These are phyloP conservation scores for Caradrina kadenii DNA, from an alignment of 2,888 invertebrate genomes.

Conservation along the genomic window DNA sequence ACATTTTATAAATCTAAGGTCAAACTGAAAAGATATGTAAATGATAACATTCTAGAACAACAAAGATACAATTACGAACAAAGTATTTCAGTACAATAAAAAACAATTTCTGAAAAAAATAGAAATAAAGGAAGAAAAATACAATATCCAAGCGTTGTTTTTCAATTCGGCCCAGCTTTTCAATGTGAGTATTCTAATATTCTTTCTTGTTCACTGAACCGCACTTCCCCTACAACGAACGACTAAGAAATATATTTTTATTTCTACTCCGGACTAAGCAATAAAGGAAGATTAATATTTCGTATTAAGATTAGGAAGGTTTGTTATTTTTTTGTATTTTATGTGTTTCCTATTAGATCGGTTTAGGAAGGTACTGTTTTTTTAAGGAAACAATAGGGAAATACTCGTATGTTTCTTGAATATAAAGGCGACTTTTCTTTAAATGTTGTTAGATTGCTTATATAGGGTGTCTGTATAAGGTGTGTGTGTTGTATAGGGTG, in stretches of 20 bases:
- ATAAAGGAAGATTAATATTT: conserved; percentile 78
- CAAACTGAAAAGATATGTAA: background rate
- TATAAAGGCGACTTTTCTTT: background rate
- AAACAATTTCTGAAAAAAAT: conserved; percentile 29
- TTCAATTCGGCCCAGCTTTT: conserved; percentile 68
- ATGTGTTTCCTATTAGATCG: conserved; percentile 50
- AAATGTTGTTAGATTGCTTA: background rate
- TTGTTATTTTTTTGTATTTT: conserved; percentile 59
- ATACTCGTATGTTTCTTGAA: background rate
- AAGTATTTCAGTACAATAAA: conserved; percentile 15
- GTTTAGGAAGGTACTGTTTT: background rate
- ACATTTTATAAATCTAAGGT: background rate
- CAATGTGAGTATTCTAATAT: conserved; percentile 76
- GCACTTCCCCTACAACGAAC: conserved; percentile 60
- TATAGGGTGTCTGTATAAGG: too few species aligned
- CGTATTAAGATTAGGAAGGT: conserved; percentile 68
- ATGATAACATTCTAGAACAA: background rate
- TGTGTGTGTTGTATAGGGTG: too few species aligned
- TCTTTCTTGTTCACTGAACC: conserved; percentile 72
- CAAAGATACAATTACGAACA: background rate
- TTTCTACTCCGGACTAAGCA: conserved; percentile 63
- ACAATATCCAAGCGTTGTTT: conserved; percentile 64
- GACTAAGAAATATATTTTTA: conserved; percentile 70
- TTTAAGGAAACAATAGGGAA: background rate
- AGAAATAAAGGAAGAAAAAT: conserved; percentile 40